A percentile compares a stretch with the other conserved stretches of the same genome.
Conservation (phyloP, 2,888 invertebrate species). For the Nebria salina region DNA sequence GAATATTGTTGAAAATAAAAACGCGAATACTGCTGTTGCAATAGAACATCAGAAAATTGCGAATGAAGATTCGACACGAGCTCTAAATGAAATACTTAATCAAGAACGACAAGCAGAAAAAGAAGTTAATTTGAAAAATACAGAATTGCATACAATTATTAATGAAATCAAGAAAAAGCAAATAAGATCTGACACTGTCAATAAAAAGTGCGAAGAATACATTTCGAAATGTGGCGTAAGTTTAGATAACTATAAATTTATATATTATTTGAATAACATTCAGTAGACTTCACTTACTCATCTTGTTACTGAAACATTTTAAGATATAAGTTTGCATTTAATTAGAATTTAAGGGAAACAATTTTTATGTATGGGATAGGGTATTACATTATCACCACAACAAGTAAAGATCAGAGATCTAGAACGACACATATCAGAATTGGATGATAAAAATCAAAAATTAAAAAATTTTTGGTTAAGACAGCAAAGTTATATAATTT, state of each 20-base stretch:
- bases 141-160: constrained; percentile 63
- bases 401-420: constrained; percentile 72
- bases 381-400: constrained; percentile 64
- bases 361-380: constrained; percentile 51
- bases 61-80: constrained; percentile 55
- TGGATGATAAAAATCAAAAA: constrained; percentile 70
- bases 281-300: no score
- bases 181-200: constrained; percentile 64
- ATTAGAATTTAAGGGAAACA: neutral
- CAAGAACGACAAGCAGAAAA: constrained; percentile 60
- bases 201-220: constrained; percentile 65
- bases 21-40: constrained; percentile 68
- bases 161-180: constrained; percentile 64
- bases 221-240: constrained; percentile 64
- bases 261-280: no score
- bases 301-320: no score
- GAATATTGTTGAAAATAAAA: constrained; percentile 67
- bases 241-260: constrained; percentile 19
- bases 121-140: constrained; percentile 61
- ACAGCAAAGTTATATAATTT: constrained; percentile 77
- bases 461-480: constrained; percentile 81
- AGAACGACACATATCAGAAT: constrained; percentile 71
- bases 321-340: neutral
- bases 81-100: constrained; percentile 59
- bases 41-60: constrained; percentile 65